Evolutionary conservation across 2,888 invertebrate species (phyloP), one percentile per base, ranked within the genome.

Genomic region (Endotricha flammealis): DNA sequence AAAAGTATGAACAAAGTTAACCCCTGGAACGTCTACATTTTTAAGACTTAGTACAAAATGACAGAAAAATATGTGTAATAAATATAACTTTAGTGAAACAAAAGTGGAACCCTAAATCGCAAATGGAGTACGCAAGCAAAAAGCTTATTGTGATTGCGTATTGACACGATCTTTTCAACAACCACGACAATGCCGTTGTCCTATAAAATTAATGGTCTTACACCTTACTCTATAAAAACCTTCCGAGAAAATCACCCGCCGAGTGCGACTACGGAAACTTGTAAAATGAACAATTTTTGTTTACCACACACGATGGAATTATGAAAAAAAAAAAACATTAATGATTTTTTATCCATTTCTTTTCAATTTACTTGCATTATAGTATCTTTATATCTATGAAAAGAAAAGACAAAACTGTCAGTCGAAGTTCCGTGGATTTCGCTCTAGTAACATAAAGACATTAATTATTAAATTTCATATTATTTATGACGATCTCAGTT

Each of bases 191-290:
- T 53, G 35, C 55, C 47, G 48, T 67, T 70, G 72, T 75, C 50
- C 47, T 44, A 54, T 70, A 29, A 76, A n/a, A 83, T 80, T 80
- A 80, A 82, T 82, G 70, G 66, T 45, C 44, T 30, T 53, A 47
- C 63, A 65, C 66, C 54, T 61, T 54, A 51, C 56, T 46, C 36
- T 35, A 29, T 29, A 23, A 7, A 11, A 25, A 12, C 58, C 60
- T 79, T 75, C 77, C 52, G 41, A 63, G 81, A 76, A 79, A 58
- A 48, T 54, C 65, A 62, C 81, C 81, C 57, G 73, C 53, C 32
- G 77, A 39, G 77, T 49, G 46, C 48, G 64, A 52, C 45, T 62
- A 55, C 54, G 57, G 50, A 63, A 66, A 64, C 64, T 69, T 66
- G 62, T 69, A 65, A 65, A 16, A 66, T 59, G 53, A 39, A 40